A percentile compares a stretch with the other conserved stretches of the same genome.
Conservation (phyloP, 2,888 invertebrate genomes). For the Furcula furcula region DNA sequence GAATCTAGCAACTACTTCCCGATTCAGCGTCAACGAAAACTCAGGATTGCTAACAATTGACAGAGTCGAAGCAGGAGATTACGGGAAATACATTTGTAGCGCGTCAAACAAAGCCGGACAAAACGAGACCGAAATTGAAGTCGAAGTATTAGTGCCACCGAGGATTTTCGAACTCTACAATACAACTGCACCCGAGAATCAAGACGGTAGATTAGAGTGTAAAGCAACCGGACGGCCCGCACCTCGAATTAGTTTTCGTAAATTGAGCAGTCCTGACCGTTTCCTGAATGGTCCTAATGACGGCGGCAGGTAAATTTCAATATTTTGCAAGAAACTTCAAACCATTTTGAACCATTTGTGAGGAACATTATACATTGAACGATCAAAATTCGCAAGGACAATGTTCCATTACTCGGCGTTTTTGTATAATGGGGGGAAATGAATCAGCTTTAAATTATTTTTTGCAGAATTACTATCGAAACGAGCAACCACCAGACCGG, state of each 20-base stretch:
- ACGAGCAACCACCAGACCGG: slow-evolving; percentile 72
- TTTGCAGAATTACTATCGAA: slow-evolving; percentile 82
- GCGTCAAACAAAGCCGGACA: slow-evolving; percentile 91
- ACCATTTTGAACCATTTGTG: not conserved
- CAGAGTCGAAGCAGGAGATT: slow-evolving; percentile 88
- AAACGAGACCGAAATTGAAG: slow-evolving; percentile 84
- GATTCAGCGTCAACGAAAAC: slow-evolving; percentile 85
- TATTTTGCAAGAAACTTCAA: too few species aligned
- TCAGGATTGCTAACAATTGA: slow-evolving; percentile 88
- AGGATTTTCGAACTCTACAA: slow-evolving; percentile 90
- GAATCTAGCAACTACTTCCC: slow-evolving; percentile 85
- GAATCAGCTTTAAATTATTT: slow-evolving; percentile 1
- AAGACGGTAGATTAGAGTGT: slow-evolving; percentile 86
- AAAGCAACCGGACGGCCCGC: slow-evolving; percentile 91
- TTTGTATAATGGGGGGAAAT: not conserved
- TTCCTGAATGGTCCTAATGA: slow-evolving; percentile 85
- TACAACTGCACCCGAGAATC: slow-evolving; percentile 83
- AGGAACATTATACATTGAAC: too few species aligned
- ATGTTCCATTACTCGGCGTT: not conserved
- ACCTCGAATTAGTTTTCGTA: slow-evolving; percentile 90
- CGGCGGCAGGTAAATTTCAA: slow-evolving; percentile 77
- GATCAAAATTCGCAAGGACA: not conserved
- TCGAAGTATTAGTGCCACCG: slow-evolving; percentile 89
- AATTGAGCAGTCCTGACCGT: slow-evolving; percentile 84
- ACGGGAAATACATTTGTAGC: slow-evolving; percentile 89